Evolutionary conservation across 2,797 vertebrate genomes (phyloP).

Genomic region (Rhinogobio ventralis): DNA sequence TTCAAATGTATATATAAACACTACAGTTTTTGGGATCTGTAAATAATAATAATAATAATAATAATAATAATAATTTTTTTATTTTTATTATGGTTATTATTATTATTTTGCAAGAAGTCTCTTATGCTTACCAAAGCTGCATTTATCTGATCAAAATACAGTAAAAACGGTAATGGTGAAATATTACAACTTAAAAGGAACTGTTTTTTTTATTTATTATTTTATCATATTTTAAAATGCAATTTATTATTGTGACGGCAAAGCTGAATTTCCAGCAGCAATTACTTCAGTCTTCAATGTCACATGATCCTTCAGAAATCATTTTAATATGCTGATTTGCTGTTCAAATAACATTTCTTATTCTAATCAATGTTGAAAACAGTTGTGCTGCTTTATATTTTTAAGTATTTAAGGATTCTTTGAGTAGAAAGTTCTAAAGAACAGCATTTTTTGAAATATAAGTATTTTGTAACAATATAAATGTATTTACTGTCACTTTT

Average conservation of each 20-base stretch:
- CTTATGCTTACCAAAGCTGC: background rate
- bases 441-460: background rate
- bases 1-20: background rate
- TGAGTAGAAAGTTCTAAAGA: background rate
- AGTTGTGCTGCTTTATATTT: background rate
- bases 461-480: background rate
- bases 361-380: background rate
- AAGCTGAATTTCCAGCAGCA: background rate
- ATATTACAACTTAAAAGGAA: background rate
- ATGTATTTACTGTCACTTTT: background rate
- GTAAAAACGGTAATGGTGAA: background rate
- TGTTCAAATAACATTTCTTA: background rate
- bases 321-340: background rate
- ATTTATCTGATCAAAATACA: background rate
- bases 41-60: background rate
- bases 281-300: background rate
- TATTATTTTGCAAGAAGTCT: background rate
- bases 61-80: too few species aligned
- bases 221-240: too few species aligned
- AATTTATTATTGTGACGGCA: background rate
- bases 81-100: too few species aligned
- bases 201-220: background rate
- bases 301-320: background rate
- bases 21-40: background rate
- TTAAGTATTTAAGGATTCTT: background rate